phyloP scores from a whole-genome alignment of 53 echinoderm and acorn worm genomes.

The Apostichopus leukothele region DNA sequence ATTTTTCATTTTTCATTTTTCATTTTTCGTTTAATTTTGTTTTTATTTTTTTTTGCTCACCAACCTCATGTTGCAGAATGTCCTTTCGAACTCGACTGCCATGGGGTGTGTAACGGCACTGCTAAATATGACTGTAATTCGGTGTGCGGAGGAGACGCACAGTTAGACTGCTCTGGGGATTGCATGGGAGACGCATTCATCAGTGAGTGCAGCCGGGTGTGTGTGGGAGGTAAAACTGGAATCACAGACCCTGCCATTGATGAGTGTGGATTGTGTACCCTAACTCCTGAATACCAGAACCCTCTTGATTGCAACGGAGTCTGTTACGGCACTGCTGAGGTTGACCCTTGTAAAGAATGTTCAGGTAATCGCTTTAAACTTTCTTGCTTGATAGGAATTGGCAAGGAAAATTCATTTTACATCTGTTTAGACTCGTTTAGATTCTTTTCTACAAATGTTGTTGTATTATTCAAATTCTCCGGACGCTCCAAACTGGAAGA shows the following conservation, averaged over 20 bases:
- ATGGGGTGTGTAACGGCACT: constrained; percentile 52
- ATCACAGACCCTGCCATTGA: constrained; percentile 44
- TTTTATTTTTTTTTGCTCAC: no score
- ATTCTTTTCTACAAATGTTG: no score
- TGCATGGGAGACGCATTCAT: constrained; percentile 49
- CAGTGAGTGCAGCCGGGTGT: constrained; percentile 54
- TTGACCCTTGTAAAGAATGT: constrained; percentile 60
- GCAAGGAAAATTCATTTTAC: no score
- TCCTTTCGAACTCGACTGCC: constrained; percentile 18
- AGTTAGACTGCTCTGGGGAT: constrained; percentile 45
- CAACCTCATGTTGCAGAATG: not conserved
- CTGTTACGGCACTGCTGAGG: constrained; percentile 54
- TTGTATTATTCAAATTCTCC: no score
- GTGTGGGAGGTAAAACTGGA: constrained; percentile 54
- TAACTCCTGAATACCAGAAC: constrained; percentile 30
- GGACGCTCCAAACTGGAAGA: no score
- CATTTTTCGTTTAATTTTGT: no score
- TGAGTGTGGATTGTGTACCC: constrained; percentile 51
- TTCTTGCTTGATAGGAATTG: no score
- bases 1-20: no score
- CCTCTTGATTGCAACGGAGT: constrained; percentile 60
- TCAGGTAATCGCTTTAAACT: constrained; percentile 39
- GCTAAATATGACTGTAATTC: constrained; percentile 49
- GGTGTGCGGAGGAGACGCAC: constrained; percentile 57
- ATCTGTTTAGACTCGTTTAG: no score